A percentile compares a stretch with the other conserved stretches of the same genome.
Evolutionary conservation across 2,888 invertebrate genomes (phyloP).

Genomic region (Phrixothrix hirtus): DNA sequence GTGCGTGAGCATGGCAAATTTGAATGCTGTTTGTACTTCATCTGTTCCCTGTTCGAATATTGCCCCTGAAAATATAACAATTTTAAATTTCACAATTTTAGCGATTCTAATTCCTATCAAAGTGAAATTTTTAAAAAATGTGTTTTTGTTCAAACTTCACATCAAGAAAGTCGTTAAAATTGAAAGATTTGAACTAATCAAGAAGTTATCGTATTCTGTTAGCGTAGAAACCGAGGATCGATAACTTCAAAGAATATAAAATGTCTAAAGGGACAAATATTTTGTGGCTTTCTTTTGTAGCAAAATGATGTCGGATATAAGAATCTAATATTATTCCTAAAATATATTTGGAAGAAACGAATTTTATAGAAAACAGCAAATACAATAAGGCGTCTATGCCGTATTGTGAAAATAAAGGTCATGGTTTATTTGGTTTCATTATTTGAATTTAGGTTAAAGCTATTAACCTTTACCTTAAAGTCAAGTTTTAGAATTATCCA

Average conservation of each 20-base stretch:
- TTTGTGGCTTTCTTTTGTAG: too few relatives aligned
- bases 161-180: too few relatives aligned
- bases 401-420: too few relatives aligned
- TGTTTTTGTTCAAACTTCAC: too few relatives aligned
- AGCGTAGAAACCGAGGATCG: background rate
- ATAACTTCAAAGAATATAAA: background rate
- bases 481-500: too few relatives aligned
- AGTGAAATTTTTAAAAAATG: too few relatives aligned
- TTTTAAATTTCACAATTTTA: background rate
- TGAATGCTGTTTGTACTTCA: constrained; percentile 91
- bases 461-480: constrained; percentile 17
- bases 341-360: too few relatives aligned
- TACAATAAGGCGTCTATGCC: too few relatives aligned
- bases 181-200: background rate
- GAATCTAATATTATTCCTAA: too few relatives aligned
- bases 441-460: constrained; percentile 7
- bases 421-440: background rate
- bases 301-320: background rate
- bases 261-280: too few relatives aligned
- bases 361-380: too few relatives aligned
- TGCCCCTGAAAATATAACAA: constrained; percentile 68
- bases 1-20: constrained; percentile 84
- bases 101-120: background rate
- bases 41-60: constrained; percentile 92
- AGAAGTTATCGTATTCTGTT: background rate